phyloP scores from a whole-genome alignment of 2,888 invertebrate genomes.

The Encarsia formosa region DNA sequence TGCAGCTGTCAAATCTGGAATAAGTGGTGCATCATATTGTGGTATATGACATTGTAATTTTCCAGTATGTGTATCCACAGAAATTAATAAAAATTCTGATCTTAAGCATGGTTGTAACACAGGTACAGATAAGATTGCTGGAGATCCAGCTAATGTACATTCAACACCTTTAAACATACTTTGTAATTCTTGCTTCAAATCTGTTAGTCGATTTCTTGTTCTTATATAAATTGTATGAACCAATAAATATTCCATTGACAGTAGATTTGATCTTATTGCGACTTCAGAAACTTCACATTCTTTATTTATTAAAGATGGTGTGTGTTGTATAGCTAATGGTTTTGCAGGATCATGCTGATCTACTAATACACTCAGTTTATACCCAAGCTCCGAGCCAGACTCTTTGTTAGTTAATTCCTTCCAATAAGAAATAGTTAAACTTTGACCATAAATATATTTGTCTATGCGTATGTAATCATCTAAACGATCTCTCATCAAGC shows the following conservation, averaged over 20 bases:
- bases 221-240: conserved; percentile 94
- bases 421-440: conserved; percentile 93
- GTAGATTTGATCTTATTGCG: conserved; percentile 81
- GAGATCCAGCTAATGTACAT: conserved; percentile 83
- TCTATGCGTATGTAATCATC: conserved; percentile 87
- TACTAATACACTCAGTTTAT: conserved; percentile 83
- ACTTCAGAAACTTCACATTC: conserved; percentile 68
- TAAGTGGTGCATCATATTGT: conserved; percentile 76
- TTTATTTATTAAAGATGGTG: conserved; percentile 66
- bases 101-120: conserved; percentile 84
- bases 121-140: conserved; percentile 87
- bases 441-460: conserved; percentile 84
- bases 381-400: conserved; percentile 80
- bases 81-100: conserved; percentile 87
- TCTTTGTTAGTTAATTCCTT: conserved; percentile 65
- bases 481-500: conserved; percentile 81
- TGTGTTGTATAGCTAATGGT: conserved; percentile 68
- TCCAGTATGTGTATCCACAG: conserved; percentile 92
- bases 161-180: conserved; percentile 68
- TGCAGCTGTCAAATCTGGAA: conserved; percentile 76
- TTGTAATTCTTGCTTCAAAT: conserved; percentile 74
- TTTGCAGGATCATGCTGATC: conserved; percentile 76
- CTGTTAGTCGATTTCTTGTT: conserved; percentile 76
- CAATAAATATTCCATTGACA: conserved; percentile 91
- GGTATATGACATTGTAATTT: conserved; percentile 88